Evolutionary conservation across 2,888 invertebrate species (phyloP), one percentile per base, ranked within the genome.

Genomic region (Calameuta pallipes): DNA sequence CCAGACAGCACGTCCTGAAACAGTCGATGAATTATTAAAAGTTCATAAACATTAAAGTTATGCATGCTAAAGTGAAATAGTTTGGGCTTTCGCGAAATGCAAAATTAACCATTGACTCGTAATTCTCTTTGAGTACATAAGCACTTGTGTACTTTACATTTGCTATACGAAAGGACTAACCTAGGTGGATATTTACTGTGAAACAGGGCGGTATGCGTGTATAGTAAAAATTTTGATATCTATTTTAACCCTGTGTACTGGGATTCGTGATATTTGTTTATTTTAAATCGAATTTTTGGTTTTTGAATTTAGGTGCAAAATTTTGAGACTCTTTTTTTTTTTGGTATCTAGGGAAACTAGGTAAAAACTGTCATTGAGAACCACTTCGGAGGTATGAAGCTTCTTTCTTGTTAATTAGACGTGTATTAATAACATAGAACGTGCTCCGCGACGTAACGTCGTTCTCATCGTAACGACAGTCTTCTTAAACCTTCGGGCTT

Each of bases 401-500:
- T 71, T 75, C 34, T 33, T 37, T 34, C 37, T n/a, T 70, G 75
- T 78, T 78, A 78, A 78, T 78, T 78, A 75, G 70, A 75, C 75
- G 56, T 78, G 69, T 78, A 78, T 75, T 78, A 78, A 78, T 78
- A 78, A 75, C 75, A 75, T 69, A 75, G 36, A 33, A 41, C 31
- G 76, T 23, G 41, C 23, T 56, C 41, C 9, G 41, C 23, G 23
- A 56, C 41, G 41, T 56, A 56, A 56, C 41, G 41, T 56, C 41
- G 41, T 56, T 56, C 41, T 56, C 41, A 23, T 56, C 41, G 41
- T 56, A 56, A 56, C 41, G 41, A 56, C 41, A 56, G 41, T 9
- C 41, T 56, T 56, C 41, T 56, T 56, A 56, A 56, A 56, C 23
- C 41, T 15, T 23, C 41, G 6, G 15, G 23, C 30, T 75, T n/a